These are phyloP conservation scores for Plectus sambesii DNA, from an alignment of 1,140 invertebrate genomes.

Conservation along the genomic window DNA sequence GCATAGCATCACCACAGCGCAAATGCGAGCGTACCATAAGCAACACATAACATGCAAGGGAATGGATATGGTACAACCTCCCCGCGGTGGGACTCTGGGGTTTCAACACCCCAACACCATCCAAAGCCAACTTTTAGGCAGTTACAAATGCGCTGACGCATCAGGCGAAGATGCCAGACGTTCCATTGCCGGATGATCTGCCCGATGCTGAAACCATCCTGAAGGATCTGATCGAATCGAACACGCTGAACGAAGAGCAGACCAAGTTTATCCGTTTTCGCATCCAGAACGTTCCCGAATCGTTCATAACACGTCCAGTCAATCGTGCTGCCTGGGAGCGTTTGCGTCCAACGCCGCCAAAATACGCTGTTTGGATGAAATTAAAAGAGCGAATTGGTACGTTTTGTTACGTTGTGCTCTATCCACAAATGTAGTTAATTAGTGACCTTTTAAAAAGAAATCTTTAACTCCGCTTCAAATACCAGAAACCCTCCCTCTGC, in stretches of 20 bases:
- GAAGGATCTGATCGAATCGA: slow-evolving; percentile 5
- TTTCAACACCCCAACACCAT: no score
- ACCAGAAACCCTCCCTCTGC: no score
- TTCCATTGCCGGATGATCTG: slow-evolving; percentile 29
- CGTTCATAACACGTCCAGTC: slow-evolving; percentile 19
- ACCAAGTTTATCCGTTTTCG: slow-evolving; percentile 12
- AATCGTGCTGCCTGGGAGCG: slow-evolving; percentile 16
- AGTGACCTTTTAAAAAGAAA: no score
- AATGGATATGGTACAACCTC: no score
- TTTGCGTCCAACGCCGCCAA: slow-evolving; percentile 14
- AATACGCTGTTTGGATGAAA: slow-evolving; percentile 18
- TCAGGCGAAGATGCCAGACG: slow-evolving; percentile 33
- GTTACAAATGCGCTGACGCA: no score
- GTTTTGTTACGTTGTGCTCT: slow-evolving; percentile 5
- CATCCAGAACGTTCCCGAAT: slow-evolving; percentile 16
- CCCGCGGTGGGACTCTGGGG: no score
- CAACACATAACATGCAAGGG: no score
- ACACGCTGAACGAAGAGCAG: slow-evolving; percentile 5
- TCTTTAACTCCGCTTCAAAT: no score
- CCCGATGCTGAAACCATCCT: slow-evolving; percentile 2
- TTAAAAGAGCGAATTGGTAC: slow-evolving; percentile 15
- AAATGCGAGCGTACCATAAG: no score
- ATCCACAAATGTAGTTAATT: slow-evolving; percentile 17
- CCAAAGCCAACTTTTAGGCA: no score
- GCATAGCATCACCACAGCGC: no score